These are phyloP conservation scores for Polyodon spathula DNA, from an alignment of 2,113 vertebrate genomes.

Conservation along the genomic window DNA sequence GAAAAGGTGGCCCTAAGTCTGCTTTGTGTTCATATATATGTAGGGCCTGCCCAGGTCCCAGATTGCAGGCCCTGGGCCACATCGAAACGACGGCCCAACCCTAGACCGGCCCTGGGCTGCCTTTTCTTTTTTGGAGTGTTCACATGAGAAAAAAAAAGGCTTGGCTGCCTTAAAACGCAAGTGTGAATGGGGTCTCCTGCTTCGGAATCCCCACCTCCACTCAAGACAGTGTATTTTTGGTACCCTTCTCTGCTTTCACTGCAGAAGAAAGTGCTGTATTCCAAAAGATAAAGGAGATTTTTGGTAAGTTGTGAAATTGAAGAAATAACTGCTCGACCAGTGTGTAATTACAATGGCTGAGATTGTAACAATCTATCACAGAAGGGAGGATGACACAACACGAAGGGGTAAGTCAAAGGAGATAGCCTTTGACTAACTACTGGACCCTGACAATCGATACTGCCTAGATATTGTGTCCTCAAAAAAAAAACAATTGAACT, in stretches of 20 bases:
- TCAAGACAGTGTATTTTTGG: constrained; percentile 64
- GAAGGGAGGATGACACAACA: constrained; percentile 73
- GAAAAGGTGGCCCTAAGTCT: no score
- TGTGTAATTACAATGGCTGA: constrained; percentile 96
- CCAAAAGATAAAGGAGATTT: constrained; percentile 91
- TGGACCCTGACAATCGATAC: constrained; percentile 87
- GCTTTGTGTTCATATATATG: no score
- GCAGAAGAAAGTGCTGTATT: constrained; percentile 80
- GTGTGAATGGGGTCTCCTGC: no score
- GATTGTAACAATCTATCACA: constrained; percentile 98
- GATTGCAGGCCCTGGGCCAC: no score
- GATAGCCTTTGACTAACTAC: constrained; percentile 99
- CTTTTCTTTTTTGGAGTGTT: no score
- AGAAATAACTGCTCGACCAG: constrained; percentile 88
- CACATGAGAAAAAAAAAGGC: no score
- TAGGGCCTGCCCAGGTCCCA: no score
- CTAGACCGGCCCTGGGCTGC: no score
- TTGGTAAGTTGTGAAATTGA: constrained; percentile 92
- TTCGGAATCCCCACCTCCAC: no score
- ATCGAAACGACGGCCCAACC: no score
- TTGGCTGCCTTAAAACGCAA: no score
- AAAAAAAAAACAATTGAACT: constrained; percentile 60
- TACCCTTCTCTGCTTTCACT: constrained; percentile 73
- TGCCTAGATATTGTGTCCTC: constrained; percentile 78
- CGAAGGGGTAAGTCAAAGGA: constrained; percentile 98